Percentiles rank a stretch among this genome's conserved stretches.
Conservation (phyloP, 2,113 vertebrate genomes). For the Ammodramus savannarum region DNA sequence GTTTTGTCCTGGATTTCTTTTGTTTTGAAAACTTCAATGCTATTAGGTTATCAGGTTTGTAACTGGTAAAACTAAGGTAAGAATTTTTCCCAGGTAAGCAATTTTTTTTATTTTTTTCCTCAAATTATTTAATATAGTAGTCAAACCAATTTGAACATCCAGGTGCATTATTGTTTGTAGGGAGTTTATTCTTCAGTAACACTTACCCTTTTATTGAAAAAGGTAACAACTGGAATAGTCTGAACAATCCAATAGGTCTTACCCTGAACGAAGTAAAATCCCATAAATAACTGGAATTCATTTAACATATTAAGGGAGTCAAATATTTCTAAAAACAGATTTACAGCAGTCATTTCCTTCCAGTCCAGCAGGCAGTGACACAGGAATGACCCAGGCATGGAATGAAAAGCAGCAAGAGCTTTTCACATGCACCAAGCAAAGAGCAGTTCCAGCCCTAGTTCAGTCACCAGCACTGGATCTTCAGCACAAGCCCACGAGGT, state of each 20-base stretch:
- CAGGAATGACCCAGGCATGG: conserved; percentile 43
- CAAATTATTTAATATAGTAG: background rate
- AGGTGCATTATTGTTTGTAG: background rate
- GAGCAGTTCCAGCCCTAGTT: background rate
- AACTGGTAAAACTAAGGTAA: background rate
- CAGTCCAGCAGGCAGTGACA: conserved; percentile 62
- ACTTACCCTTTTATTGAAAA: background rate
- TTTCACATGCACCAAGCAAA: conserved; percentile 41
- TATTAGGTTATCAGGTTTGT: background rate
- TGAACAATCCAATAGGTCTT: background rate
- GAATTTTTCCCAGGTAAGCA: background rate
- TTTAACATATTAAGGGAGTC: conserved; percentile 46
- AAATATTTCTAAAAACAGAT: conserved; percentile 60
- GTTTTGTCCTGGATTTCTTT: background rate
- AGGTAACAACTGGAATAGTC: background rate
- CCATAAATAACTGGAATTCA: conserved; percentile 65
- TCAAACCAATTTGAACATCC: background rate
- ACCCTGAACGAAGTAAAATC: conserved; percentile 22
- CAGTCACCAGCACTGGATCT: background rate
- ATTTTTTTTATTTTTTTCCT: background rate
- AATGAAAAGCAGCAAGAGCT: conserved; percentile 45
- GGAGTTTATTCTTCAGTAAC: background rate
- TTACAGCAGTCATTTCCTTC: conserved; percentile 70
- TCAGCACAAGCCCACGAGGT: background rate
- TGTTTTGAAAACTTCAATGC: background rate